A percentile compares a stretch with the other conserved stretches of the same genome.
Evolutionary conservation across 1,140 invertebrate species (phyloP).

Genomic region (silkworm (Bombyx mori)): DNA sequence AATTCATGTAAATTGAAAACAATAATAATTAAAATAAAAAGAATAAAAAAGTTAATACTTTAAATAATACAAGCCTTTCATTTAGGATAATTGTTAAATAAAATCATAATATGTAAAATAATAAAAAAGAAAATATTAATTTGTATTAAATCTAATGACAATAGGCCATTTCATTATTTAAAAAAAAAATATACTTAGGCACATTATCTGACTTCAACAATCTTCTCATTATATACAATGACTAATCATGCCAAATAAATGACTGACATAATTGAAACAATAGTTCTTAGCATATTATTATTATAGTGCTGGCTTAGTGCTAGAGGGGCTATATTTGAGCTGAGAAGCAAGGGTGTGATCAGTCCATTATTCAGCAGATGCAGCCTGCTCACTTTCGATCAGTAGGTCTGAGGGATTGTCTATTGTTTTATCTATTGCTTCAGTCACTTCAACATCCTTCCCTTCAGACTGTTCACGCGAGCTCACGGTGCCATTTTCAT

Average conservation of each 20-base stretch:
- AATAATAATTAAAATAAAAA: conserved; percentile 13
- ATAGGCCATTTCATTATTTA: conserved; percentile 54
- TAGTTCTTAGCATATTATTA: conserved; percentile 35
- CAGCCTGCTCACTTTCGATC: conserved; percentile 56
- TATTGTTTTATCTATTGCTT: conserved; percentile 35
- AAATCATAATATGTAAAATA: conserved; percentile 44
- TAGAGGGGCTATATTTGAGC: conserved; percentile 60
- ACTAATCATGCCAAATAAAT: conserved; percentile 55
- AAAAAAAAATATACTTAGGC: conserved; percentile 35
- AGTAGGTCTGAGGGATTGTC: conserved; percentile 55
- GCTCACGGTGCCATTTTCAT: conserved; percentile 51
- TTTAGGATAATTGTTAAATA: conserved; percentile 46
- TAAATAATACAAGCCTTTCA: conserved; percentile 45
- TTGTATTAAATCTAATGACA: conserved; percentile 37
- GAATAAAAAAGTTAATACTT: conserved; percentile 38
- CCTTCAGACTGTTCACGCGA: conserved; percentile 56
- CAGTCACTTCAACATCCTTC: conserved; percentile 24
- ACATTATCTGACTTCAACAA: conserved; percentile 44
- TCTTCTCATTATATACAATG: conserved; percentile 64
- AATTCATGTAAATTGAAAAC: background rate
- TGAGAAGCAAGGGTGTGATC: conserved; percentile 43
- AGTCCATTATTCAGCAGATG: conserved; percentile 49
- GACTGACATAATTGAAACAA: conserved; percentile 58
- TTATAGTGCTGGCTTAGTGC: conserved; percentile 57
- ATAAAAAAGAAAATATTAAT: conserved; percentile 39